Percentiles rank a stretch among this genome's conserved stretches.
These are phyloP conservation scores for Lepidothrix coronata DNA, from an alignment of 2,113 vertebrate species.

Conservation along the genomic window DNA sequence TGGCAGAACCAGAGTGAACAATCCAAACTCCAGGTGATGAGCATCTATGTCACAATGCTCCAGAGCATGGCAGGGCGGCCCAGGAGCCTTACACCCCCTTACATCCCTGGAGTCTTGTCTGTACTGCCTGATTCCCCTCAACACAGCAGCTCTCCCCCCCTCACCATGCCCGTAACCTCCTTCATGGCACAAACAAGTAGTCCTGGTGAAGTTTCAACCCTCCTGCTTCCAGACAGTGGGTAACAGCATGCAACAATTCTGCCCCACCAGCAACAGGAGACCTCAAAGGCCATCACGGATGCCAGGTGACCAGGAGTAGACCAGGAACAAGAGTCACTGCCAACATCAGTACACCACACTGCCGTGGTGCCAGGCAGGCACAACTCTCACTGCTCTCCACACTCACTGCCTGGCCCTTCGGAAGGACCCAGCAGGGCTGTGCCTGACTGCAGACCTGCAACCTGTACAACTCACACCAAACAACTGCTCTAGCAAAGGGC, in stretches of 20 bases:
- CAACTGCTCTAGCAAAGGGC: background rate
- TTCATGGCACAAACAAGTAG: background rate
- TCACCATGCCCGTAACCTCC: fast-evolving
- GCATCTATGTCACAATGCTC: too few species aligned
- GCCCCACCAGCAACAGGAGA: fast-evolving
- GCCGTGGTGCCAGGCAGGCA: background rate
- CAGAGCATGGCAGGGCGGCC: background rate
- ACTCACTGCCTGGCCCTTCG: background rate
- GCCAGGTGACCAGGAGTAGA: background rate
- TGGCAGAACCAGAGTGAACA: background rate
- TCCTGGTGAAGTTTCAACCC: background rate
- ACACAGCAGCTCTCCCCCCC: background rate
- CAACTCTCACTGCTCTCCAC: background rate
- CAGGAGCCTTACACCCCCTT: background rate
- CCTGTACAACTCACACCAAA: background rate
- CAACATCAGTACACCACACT: too few species aligned
- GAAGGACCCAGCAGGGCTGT: background rate
- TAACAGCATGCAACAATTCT: background rate
- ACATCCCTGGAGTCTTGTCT: background rate
- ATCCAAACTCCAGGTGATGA: fast-evolving
- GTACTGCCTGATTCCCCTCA: background rate
- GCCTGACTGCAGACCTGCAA: background rate
- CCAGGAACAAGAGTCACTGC: background rate
- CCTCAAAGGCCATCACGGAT: fast-evolving
- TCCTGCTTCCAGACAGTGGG: background rate